Evolutionary conservation across 2,113 vertebrate species (phyloP).

Genomic region (Ranitomeya variabilis): DNA sequence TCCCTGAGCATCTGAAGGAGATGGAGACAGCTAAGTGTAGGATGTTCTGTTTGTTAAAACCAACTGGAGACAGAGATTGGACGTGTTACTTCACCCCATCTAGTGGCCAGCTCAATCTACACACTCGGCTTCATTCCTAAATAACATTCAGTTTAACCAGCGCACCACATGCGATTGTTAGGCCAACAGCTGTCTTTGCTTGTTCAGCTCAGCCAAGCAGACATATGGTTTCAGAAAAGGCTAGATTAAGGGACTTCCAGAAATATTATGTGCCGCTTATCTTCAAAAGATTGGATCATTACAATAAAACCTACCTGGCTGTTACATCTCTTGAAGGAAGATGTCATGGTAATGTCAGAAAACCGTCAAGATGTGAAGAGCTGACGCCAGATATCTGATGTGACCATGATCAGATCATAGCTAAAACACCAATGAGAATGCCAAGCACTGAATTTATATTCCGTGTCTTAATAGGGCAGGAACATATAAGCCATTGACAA

Average conservation of each 20-base stretch:
- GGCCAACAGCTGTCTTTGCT: background rate
- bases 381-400: background rate
- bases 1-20: slow-evolving; percentile 37
- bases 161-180: background rate
- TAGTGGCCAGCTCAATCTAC: slow-evolving; percentile 7
- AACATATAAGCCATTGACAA: background rate
- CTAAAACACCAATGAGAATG: background rate
- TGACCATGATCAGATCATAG: background rate
- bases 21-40: slow-evolving; percentile 26
- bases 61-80: background rate
- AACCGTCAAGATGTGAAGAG: background rate
- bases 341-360: too few relatives aligned
- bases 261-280: background rate
- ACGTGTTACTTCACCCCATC: slow-evolving; percentile 13
- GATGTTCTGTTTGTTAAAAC: slow-evolving; percentile 30
- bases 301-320: background rate
- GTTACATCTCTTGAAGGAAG: too few relatives aligned
- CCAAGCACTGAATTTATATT: background rate
- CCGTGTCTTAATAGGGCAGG: background rate
- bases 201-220: background rate
- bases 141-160: background rate
- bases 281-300: background rate
- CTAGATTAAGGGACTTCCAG: background rate
- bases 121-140: background rate
- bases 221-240: background rate